Evolutionary conservation across 2,888 invertebrate species (phyloP).

Genomic region (Aleiodes alternator): DNA sequence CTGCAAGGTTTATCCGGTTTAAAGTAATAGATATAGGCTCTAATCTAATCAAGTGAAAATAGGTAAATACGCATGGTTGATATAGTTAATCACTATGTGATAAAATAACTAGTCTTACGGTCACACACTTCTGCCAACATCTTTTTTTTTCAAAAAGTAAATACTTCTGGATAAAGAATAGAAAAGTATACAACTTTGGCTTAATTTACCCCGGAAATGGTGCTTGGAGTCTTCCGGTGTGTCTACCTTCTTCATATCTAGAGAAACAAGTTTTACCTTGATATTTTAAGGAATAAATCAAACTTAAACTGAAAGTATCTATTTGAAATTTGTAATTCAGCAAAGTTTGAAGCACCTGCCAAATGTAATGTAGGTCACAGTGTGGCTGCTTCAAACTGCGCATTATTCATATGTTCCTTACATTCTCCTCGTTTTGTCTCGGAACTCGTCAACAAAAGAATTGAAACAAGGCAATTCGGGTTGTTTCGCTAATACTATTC

Average conservation of each 20-base stretch:
- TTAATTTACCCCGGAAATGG: not conserved
- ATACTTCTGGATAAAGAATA: not conserved
- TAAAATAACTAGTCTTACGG: not conserved
- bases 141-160: not conserved
- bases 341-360: slow-evolving; percentile 13
- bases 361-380: slow-evolving; percentile 22
- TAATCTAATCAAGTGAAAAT: slow-evolving; percentile 26
- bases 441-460: no score
- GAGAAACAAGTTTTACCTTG: slow-evolving; percentile 36
- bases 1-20: slow-evolving; percentile 9
- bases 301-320: not conserved
- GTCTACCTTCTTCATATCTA: not conserved
- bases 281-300: slow-evolving; percentile 9
- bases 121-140: slow-evolving; percentile 1
- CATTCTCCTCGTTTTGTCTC: not conserved
- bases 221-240: not conserved
- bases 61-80: slow-evolving; percentile 11
- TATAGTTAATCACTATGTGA: not conserved
- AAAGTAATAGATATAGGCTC: not conserved
- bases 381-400: not conserved
- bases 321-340: not conserved
- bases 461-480: not conserved
- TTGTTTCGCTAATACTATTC: no score
- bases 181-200: not conserved
- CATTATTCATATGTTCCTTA: not conserved